Conservation (phyloP, 1,140 invertebrate species). For the Tribolium castaneum region DNA sequence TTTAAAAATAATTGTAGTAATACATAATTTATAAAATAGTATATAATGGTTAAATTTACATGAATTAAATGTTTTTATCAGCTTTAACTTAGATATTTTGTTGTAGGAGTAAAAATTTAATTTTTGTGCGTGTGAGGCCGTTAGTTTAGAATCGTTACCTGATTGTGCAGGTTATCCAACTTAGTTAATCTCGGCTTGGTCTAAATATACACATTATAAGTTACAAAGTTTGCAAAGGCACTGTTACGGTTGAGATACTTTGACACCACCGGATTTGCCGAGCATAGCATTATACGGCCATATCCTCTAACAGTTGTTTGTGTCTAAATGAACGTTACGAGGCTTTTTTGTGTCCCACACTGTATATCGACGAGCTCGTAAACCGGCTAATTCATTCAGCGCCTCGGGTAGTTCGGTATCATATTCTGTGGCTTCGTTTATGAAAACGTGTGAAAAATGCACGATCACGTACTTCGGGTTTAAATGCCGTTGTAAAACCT, state of each 20-base stretch:
- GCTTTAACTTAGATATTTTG: neutral
- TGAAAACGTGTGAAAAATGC: conserved; percentile 21
- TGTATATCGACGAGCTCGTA: neutral
- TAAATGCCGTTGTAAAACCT: conserved; percentile 14
- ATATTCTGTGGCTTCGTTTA: neutral
- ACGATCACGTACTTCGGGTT: conserved; percentile 1
- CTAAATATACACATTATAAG: conserved; percentile 35
- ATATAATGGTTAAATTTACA: no score
- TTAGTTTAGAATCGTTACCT: neutral
- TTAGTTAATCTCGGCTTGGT: neutral
- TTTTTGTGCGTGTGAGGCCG: neutral
- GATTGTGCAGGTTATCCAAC: conserved; percentile 21
- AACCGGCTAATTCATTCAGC: neutral
- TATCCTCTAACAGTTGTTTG: conserved; percentile 20
- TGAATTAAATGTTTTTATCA: no score
- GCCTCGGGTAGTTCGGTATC: neutral
- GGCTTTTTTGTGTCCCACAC: neutral
- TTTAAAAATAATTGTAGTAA: no score
- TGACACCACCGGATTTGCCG: conserved; percentile 23
- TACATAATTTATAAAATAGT: no score
- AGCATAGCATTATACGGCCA: conserved; percentile 28
- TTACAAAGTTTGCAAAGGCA: conserved; percentile 34
- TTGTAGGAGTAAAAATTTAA: neutral
- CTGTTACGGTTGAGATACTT: conserved; percentile 22
- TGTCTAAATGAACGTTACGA: neutral